These are phyloP conservation scores for Lycaena phlaeas DNA, from an alignment of 2,888 invertebrate genomes.

Conservation along the genomic window DNA sequence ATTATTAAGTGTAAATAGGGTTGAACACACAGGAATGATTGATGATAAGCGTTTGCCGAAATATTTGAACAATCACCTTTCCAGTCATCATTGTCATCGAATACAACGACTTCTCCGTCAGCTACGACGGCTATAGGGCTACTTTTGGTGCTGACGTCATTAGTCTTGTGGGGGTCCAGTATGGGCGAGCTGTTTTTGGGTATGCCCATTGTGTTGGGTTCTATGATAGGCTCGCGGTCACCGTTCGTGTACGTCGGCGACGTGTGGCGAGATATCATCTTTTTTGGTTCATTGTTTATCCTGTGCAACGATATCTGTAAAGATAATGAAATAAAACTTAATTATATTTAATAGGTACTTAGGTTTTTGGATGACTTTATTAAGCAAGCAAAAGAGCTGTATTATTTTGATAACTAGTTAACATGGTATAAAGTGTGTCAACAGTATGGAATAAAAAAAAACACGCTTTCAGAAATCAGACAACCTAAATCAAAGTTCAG, in stretches of 20 bases:
- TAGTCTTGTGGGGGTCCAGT: conserved; percentile 58
- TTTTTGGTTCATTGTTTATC: conserved; percentile 61
- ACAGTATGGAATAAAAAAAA: too few relatives aligned
- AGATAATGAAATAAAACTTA: too few relatives aligned
- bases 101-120: conserved; percentile 86
- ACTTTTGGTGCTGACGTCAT: conserved; percentile 54
- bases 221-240: conserved; percentile 41
- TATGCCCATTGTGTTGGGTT: conserved; percentile 53
- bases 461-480: too few relatives aligned
- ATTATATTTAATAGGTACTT: too few relatives aligned
- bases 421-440: too few relatives aligned
- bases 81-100: conserved; percentile 90
- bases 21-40: not conserved
- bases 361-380: too few relatives aligned
- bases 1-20: not conserved
- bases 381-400: too few relatives aligned
- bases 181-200: conserved; percentile 65
- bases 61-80: conserved; percentile 63
- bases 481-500: too few relatives aligned
- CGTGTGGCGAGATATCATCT: conserved; percentile 64
- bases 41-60: not conserved
- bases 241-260: conserved; percentile 64
- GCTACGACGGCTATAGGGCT: conserved; percentile 77
- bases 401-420: too few relatives aligned
- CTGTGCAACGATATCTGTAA: conserved; percentile 61